phyloP scores from a whole-genome alignment of 2,888 invertebrate species.

The Vanessa cardui region DNA sequence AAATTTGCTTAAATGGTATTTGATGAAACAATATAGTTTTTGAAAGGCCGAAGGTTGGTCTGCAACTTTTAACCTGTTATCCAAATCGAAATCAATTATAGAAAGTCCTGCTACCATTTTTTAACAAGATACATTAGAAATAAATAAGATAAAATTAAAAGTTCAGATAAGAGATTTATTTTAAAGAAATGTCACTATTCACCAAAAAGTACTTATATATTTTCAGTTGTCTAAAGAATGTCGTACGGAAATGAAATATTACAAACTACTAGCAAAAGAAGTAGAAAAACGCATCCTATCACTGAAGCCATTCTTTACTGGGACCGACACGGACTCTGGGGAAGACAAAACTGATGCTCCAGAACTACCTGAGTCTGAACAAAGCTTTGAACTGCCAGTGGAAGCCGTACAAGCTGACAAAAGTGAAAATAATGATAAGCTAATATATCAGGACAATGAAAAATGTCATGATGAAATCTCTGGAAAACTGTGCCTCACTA shows the following conservation, averaged over 20 bases:
- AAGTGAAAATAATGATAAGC: constrained; percentile 41
- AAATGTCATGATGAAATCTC: constrained; percentile 37
- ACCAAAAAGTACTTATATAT: constrained; percentile 24
- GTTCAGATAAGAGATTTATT: background rate
- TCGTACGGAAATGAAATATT: constrained; percentile 85
- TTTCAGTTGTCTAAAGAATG: constrained; percentile 86
- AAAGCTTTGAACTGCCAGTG: constrained; percentile 48
- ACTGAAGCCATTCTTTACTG: constrained; percentile 63
- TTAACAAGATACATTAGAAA: background rate
- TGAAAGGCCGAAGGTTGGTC: too few relatives aligned
- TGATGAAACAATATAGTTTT: too few relatives aligned
- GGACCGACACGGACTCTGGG: constrained; percentile 55
- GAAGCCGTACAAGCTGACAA: constrained; percentile 39
- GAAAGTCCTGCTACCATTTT: too few relatives aligned
- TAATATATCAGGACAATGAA: constrained; percentile 38
- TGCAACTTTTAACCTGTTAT: background rate
- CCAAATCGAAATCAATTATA: background rate
- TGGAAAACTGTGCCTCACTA: constrained; percentile 27
- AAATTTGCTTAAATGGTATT: too few relatives aligned
- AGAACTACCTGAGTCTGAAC: constrained; percentile 62
- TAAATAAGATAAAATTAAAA: background rate
- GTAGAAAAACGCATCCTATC: constrained; percentile 83
- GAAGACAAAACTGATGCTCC: constrained; percentile 63
- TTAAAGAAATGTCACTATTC: constrained; percentile 12
- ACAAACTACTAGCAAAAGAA: constrained; percentile 85